Evolutionary conservation across 35 echinoderm and acorn worm genomes (phyloP).

Genomic region (Diadema setosum): DNA sequence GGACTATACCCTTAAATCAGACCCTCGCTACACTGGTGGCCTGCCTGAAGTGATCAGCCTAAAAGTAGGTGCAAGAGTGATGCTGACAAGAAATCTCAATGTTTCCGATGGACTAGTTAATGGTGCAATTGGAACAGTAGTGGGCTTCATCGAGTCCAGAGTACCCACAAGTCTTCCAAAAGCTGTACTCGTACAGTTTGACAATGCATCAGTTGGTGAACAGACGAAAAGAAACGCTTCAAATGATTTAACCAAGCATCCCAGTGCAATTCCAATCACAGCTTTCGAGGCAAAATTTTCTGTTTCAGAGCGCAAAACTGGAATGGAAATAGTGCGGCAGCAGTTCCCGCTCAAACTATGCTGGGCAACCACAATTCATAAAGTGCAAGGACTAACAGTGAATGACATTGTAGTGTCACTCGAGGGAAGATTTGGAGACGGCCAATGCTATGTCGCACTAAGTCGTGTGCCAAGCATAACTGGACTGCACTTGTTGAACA

Average conservation of each 20-base stretch:
- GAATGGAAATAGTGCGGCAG: not conserved
- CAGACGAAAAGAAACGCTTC: not conserved
- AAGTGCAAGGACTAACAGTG: slow-evolving; percentile 28
- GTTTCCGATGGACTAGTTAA: slow-evolving; percentile 66
- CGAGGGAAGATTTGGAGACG: not conserved
- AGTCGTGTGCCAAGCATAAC: slow-evolving; percentile 8
- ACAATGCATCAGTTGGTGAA: slow-evolving; percentile 30
- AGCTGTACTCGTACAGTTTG: slow-evolving; percentile 33
- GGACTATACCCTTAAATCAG: not conserved
- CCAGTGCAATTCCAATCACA: not conserved
- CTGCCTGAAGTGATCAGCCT: not conserved
- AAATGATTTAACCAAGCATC: not conserved
- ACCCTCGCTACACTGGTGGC: not conserved
- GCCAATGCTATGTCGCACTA: slow-evolving; percentile 19
- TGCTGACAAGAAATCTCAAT: no score
- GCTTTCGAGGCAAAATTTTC: not conserved
- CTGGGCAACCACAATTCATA: not conserved
- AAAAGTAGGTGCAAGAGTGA: no score
- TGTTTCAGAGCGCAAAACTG: not conserved
- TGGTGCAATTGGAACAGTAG: slow-evolving; percentile 34
- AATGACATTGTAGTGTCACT: not conserved
- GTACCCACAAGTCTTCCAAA: not conserved
- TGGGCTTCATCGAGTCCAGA: not conserved
- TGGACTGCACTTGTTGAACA: not conserved
- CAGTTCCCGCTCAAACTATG: slow-evolving; percentile 13